Evolutionary conservation across 2,113 vertebrate genomes (phyloP).

Genomic region (Fulica atra): DNA sequence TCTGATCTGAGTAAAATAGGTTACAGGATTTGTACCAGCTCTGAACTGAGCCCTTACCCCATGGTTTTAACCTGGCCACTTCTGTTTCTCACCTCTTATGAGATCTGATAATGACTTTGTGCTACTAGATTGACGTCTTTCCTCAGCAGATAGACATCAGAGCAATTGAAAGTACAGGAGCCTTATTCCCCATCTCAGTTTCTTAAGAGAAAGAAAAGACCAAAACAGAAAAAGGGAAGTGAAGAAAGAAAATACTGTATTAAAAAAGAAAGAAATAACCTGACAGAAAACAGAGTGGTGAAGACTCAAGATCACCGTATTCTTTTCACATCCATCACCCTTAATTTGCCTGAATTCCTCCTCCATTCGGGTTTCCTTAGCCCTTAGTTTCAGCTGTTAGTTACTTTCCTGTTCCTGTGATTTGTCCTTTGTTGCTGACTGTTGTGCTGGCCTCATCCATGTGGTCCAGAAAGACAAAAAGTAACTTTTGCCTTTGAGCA

Average conservation of each 20-base stretch:
- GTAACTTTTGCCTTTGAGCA: background rate
- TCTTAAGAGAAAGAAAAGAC: background rate
- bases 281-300: background rate
- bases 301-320: background rate
- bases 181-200: background rate
- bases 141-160: background rate
- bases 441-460: background rate
- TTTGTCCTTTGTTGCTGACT: background rate
- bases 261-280: background rate
- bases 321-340: background rate
- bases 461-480: background rate
- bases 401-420: background rate
- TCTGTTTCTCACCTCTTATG: background rate
- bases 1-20: background rate
- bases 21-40: background rate
- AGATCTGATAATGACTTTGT: background rate
- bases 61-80: background rate
- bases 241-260: background rate
- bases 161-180: background rate
- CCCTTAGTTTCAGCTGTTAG: background rate
- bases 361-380: background rate
- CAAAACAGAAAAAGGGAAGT: background rate
- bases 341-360: background rate
- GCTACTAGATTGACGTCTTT: background rate
- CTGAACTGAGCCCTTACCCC: background rate